These are phyloP conservation scores for Sula dactylatra DNA, from an alignment of 2,113 vertebrate species.

Conservation along the genomic window DNA sequence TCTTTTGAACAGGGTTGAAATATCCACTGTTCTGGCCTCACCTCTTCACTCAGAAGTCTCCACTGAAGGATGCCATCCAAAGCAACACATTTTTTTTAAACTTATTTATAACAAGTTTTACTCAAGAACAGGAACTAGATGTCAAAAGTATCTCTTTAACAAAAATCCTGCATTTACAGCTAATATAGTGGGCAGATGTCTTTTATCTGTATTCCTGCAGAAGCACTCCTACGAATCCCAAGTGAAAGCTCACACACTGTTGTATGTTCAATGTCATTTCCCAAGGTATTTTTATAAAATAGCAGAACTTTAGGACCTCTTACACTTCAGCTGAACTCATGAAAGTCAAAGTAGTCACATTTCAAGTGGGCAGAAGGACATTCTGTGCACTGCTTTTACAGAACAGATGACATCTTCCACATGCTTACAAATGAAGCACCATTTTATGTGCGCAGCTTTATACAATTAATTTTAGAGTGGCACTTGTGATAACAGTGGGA, in stretches of 20 bases:
- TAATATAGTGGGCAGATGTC: background rate
- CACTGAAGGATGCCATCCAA: background rate
- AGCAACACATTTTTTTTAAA: background rate
- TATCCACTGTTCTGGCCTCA: background rate
- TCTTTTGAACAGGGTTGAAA: background rate
- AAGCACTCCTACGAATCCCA: background rate
- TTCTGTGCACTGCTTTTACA: background rate
- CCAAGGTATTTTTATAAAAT: background rate
- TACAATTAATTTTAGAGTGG: background rate
- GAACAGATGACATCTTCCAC: background rate
- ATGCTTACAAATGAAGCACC: background rate
- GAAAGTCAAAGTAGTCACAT: background rate
- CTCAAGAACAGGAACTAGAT: background rate
- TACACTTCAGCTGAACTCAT: background rate
- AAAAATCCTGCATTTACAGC: background rate
- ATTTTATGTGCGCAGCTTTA: background rate
- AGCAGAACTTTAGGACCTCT: background rate
- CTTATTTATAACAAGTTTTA: background rate
- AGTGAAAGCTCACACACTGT: background rate
- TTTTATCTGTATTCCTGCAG: background rate
- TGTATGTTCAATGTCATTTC: background rate
- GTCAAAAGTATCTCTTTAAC: background rate
- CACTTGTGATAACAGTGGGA: slow-evolving; percentile 19
- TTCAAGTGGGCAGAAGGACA: background rate
- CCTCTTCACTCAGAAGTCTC: background rate